Evolutionary conservation across 1,140 invertebrate species (phyloP), one percentile per base, ranked within the genome.

Genomic region (Saxidomus purpurata): DNA sequence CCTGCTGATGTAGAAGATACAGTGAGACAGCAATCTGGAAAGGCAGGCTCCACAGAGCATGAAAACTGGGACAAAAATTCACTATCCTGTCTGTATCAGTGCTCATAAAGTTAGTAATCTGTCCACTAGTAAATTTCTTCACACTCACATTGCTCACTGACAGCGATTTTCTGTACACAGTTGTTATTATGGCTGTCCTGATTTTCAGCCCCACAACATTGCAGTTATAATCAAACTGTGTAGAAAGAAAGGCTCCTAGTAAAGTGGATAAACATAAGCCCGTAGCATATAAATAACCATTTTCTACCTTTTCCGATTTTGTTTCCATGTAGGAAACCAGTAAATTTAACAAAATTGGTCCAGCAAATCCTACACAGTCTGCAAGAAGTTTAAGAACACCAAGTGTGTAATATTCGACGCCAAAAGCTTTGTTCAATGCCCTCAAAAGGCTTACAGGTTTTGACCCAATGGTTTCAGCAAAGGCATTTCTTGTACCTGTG

Each of bases 61-160:
- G 99, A 95, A 99, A 99, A 96, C 98, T 99, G 0, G 98, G 97
- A 96, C 98, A 99, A 55, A 99, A 98, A 95, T 99, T 99, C 0
- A 99, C 97, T 90, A 99, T 98, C 92, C 99, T 97, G 94, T 99
- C 98, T 0, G 98, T 98, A 95, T 99, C 99, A 0, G 98, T 99
- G 43, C 98, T 99, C 97, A 99, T 99, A 92, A 99, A 98, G 96
- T 99, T 99, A 0, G 99, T 97, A 38, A 99, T 98, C 96, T 99
- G 98, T 0, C 98, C 98, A 90, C 97, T 96, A 82, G 97, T 97
- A 95, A 97, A 98, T 25, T 93, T 92, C 34, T 93, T 90, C 43
- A 94, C 81, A 2, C 92, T 89, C 9, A 95, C 94, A 69, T 69
- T 76, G 59, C 90, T 93, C 15, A 94, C 92, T 17, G 90, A 91